phyloP scores from a whole-genome alignment of 2,113 vertebrate genomes.

The Dunckerocampus dactyliophorus region DNA sequence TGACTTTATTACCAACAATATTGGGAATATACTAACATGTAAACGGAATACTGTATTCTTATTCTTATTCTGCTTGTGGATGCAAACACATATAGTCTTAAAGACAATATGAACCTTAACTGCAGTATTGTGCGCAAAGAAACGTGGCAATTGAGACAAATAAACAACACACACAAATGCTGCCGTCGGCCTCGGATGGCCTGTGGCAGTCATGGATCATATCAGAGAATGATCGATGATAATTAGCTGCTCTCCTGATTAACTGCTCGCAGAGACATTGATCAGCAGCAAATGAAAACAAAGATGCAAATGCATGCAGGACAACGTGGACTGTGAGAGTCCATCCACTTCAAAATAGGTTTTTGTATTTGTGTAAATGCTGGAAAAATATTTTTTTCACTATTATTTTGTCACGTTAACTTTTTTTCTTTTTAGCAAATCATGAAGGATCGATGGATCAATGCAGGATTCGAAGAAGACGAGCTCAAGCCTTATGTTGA shows the following conservation, averaged over 20 bases:
- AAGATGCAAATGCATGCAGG: neutral
- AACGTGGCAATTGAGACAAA: no score
- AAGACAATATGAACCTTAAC: no score
- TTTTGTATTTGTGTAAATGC: neutral
- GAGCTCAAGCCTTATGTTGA: conserved; percentile 94
- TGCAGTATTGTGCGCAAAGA: no score
- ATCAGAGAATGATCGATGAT: neutral
- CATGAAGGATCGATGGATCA: conserved; percentile 99
- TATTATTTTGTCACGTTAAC: neutral
- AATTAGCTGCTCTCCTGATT: conserved; percentile 1
- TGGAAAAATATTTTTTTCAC: neutral
- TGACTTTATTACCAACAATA: no score
- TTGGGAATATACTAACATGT: no score
- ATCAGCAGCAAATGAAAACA: neutral
- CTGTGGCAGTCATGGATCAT: no score
- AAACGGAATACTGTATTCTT: no score
- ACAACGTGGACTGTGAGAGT: neutral
- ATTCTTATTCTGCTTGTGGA: no score
- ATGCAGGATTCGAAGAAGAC: conserved; percentile 91
- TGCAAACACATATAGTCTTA: no score
- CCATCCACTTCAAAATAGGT: neutral
- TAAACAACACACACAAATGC: no score
- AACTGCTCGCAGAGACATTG: neutral
- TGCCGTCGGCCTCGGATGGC: no score
- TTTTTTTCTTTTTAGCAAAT: conserved; percentile 81